Percentiles rank a stretch among this genome's conserved stretches.
These are phyloP conservation scores for Benthosema pterotum DNA, from an alignment of 2,797 vertebrate genomes.

Conservation along the genomic window DNA sequence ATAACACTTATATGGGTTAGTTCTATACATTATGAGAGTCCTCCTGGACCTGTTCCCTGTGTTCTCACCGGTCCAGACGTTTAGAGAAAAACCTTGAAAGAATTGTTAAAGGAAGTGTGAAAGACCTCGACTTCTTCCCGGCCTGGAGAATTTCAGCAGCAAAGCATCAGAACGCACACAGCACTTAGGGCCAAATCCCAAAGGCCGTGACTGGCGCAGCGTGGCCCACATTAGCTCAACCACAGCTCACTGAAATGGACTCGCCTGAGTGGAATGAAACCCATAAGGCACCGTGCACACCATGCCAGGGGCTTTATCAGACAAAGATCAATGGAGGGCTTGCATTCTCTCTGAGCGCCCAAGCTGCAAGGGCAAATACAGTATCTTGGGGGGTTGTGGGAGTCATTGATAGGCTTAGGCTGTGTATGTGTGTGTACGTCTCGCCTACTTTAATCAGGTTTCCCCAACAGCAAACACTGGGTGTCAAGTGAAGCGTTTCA, in stretches of 20 bases:
- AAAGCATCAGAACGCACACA: slow-evolving; percentile 77
- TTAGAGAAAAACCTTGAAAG: slow-evolving; percentile 38
- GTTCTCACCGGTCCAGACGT: slow-evolving; percentile 28
- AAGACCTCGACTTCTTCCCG: slow-evolving; percentile 65
- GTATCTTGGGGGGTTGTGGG: slow-evolving; percentile 73
- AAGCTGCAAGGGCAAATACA: slow-evolving; percentile 81
- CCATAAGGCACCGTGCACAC: slow-evolving; percentile 79
- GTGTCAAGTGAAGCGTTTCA: slow-evolving; percentile 79
- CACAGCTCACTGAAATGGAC: slow-evolving; percentile 82
- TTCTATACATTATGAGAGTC: not conserved
- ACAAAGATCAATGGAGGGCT: slow-evolving; percentile 82
- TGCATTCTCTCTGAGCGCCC: slow-evolving; percentile 78
- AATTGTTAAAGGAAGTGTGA: slow-evolving; percentile 63
- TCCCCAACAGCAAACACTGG: slow-evolving; percentile 79
- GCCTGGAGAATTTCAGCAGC: slow-evolving; percentile 73
- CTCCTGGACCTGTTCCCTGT: slow-evolving; percentile 7
- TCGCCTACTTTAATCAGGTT: slow-evolving; percentile 80
- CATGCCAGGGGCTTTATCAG: slow-evolving; percentile 79
- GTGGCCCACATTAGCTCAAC: slow-evolving; percentile 83
- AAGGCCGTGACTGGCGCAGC: slow-evolving; percentile 82
- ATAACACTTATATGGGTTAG: too few relatives aligned
- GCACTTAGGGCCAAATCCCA: slow-evolving; percentile 83
- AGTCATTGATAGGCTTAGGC: slow-evolving; percentile 81
- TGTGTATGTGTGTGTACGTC: slow-evolving; percentile 77
- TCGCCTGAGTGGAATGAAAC: slow-evolving; percentile 83